Conservation (phyloP, 2,797 vertebrate genomes). For the Siniperca obscura region DNA sequence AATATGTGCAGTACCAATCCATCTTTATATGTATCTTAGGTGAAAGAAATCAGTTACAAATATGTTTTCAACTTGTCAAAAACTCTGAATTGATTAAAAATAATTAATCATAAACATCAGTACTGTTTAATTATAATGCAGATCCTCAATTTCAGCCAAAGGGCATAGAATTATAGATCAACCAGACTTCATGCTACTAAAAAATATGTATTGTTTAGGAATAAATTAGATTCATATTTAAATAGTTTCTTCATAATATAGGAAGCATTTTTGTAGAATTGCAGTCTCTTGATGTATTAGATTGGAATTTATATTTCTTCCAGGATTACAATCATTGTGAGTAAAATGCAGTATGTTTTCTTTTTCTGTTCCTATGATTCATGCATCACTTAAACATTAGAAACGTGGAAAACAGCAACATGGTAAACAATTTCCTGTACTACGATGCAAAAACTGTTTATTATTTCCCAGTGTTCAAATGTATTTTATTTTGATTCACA, state of each 20-base stretch:
- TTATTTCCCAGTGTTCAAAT: slow-evolving; percentile 45
- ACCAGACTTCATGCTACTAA: not conserved
- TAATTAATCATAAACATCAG: not conserved
- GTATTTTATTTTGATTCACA: slow-evolving; percentile 44
- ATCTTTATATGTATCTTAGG: not conserved
- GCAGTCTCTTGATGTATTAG: not conserved
- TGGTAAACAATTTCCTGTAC: slow-evolving; percentile 42
- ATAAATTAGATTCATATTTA: not conserved
- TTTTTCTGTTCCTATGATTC: slow-evolving; percentile 30
- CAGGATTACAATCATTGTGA: slow-evolving; percentile 20
- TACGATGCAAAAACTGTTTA: slow-evolving; percentile 30
- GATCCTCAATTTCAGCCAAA: not conserved
- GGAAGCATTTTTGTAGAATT: not conserved
- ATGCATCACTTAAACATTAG: slow-evolving; percentile 33
- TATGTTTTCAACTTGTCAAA: not conserved
- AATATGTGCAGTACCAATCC: not conserved
- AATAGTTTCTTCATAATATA: not conserved
- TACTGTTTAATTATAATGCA: not conserved
- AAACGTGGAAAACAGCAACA: slow-evolving; percentile 12
- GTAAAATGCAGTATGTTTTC: slow-evolving; percentile 12
- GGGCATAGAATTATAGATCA: not conserved
- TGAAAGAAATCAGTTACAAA: not conserved
- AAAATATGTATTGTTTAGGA: not conserved
- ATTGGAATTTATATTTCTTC: not conserved
- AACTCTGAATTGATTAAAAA: not conserved